Conservation (phyloP, 2,113 vertebrate species). For the Scalopus aquaticus region DNA sequence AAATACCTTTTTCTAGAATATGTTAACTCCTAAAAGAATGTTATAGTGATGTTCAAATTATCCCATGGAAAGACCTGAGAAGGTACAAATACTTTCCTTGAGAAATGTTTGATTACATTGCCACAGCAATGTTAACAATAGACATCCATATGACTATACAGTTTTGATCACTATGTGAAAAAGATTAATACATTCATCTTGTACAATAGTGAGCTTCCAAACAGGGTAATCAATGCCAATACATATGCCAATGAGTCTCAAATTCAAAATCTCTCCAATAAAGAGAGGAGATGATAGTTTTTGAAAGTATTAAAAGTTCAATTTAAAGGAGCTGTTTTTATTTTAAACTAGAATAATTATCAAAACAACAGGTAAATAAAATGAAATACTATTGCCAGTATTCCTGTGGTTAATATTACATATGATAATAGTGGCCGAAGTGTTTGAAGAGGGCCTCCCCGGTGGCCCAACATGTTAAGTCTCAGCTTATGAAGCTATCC, state of each 20-base stretch:
- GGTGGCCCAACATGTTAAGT: too few relatives aligned
- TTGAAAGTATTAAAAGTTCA: not conserved
- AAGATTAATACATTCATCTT: not conserved
- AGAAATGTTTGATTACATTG: not conserved
- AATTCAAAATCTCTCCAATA: not conserved
- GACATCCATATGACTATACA: not conserved
- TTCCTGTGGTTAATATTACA: not conserved
- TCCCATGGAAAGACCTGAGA: not conserved
- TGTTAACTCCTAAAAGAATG: not conserved
- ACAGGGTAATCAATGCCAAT: not conserved
- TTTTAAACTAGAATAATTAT: slow-evolving; percentile 5
- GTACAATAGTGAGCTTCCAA: not conserved
- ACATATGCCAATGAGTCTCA: not conserved
- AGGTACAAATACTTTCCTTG: not conserved
- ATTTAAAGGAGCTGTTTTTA: not conserved
- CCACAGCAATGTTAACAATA: not conserved
- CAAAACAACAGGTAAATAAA: not conserved
- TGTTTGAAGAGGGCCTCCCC: not conserved
- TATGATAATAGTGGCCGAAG: not conserved
- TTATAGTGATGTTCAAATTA: not conserved
- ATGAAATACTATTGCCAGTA: not conserved
- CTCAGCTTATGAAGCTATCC: too few relatives aligned
- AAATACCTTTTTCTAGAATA: not conserved
- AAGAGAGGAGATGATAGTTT: not conserved
- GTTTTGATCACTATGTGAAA: not conserved